Percentiles rank a stretch among this genome's conserved stretches.
These are phyloP conservation scores for Zosterops borbonicus DNA, from an alignment of 2,113 vertebrate genomes.

Conservation along the genomic window DNA sequence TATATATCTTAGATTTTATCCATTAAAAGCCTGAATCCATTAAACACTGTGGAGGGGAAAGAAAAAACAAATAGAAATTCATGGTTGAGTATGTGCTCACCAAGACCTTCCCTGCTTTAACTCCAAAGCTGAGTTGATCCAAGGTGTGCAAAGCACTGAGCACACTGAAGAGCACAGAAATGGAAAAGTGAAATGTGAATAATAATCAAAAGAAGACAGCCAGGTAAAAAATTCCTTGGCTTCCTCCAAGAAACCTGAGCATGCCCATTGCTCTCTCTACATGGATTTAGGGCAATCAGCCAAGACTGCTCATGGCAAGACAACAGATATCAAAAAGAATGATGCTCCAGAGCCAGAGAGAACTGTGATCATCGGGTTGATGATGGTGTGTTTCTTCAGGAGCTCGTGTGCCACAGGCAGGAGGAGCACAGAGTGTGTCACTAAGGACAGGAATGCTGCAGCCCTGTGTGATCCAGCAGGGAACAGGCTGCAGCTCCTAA, in stretches of 20 bases:
- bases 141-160: background rate
- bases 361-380: background rate
- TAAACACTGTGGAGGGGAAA: background rate
- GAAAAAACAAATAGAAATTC: background rate
- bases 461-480: background rate
- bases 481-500: background rate
- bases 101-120: conserved; percentile 34
- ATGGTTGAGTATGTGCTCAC: background rate
- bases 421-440: background rate
- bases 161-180: background rate
- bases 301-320: background rate
- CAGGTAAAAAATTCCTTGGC: background rate
- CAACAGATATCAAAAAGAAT: background rate
- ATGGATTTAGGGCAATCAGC: background rate
- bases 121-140: conserved; percentile 18
- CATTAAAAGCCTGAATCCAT: background rate
- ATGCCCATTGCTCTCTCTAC: background rate
- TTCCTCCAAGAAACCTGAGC: background rate
- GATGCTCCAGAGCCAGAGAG: background rate
- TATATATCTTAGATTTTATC: conserved; percentile 21
- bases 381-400: background rate
- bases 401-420: background rate
- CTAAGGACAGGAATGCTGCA: background rate
- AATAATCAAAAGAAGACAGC: background rate
- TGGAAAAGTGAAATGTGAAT: background rate